phyloP scores from a whole-genome alignment of 2,797 vertebrate genomes.

The Luscinia luscinia region DNA sequence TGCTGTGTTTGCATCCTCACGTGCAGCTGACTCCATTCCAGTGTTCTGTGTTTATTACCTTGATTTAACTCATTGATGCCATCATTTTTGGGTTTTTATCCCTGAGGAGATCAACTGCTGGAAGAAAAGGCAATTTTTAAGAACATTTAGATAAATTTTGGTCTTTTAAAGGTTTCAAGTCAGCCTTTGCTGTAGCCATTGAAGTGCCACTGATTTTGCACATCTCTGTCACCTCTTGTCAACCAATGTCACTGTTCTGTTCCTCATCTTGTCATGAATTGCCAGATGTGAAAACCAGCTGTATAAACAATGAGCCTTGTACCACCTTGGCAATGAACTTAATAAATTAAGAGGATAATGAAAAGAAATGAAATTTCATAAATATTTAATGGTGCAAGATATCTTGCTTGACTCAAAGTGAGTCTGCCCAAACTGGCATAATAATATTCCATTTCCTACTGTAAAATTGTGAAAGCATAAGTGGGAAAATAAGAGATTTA shows the following conservation, averaged over 20 bases:
- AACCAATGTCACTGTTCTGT: background rate
- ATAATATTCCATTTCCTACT: background rate
- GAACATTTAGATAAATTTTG: background rate
- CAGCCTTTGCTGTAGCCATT: background rate
- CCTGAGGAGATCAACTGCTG: background rate
- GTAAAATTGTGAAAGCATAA: background rate
- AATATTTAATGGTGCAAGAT: background rate
- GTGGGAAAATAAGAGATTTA: background rate
- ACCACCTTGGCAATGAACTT: background rate
- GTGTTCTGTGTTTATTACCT: background rate
- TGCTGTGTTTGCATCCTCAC: background rate
- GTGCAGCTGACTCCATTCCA: background rate
- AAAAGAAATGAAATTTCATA: background rate
- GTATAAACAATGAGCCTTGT: slow-evolving; percentile 9
- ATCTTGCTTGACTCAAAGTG: background rate
- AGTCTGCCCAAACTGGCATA: background rate
- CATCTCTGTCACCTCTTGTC: slow-evolving; percentile 26
- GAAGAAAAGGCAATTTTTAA: background rate
- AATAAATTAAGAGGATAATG: slow-evolving; percentile 37
- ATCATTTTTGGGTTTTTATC: background rate
- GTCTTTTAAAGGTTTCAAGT: background rate
- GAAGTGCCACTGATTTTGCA: background rate
- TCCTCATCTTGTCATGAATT: background rate
- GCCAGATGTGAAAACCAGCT: slow-evolving; percentile 40
- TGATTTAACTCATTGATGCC: background rate